phyloP scores from a whole-genome alignment of 2,113 vertebrate genomes.

The Poicephalus meyeri region DNA sequence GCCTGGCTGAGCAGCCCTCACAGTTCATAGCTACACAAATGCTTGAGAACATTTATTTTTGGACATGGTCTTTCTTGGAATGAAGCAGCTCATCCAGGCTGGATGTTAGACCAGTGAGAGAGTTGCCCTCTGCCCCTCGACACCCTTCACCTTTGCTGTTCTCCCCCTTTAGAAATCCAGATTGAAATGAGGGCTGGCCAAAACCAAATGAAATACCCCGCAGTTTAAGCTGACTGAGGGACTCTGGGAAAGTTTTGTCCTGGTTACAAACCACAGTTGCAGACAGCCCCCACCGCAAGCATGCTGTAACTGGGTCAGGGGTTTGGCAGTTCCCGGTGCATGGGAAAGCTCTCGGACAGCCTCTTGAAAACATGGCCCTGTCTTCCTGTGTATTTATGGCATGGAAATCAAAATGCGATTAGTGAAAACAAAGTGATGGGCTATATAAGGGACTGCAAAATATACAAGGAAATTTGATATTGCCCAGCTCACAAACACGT shows the following conservation, averaged over 20 bases:
- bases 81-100: not conserved
- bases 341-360: not conserved
- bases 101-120: not conserved
- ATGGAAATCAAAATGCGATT: not conserved
- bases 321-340: not conserved
- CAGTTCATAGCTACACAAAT: not conserved
- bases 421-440: not conserved
- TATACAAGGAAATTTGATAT: not conserved
- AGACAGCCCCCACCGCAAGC: not conserved
- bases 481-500: not conserved
- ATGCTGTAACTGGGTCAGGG: constrained; percentile 12
- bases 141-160: not conserved
- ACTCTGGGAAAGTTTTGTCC: not conserved
- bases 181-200: not conserved
- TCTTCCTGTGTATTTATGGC: not conserved
- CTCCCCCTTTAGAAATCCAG: not conserved
- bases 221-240: not conserved
- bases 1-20: not conserved
- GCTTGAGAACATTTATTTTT: not conserved
- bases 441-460: not conserved
- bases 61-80: not conserved
- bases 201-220: not conserved
- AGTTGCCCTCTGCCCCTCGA: accelerated
- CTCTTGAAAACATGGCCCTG: not conserved
- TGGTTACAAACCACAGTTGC: not conserved